These are phyloP conservation scores for Stegostoma tigrinum DNA, from an alignment of 2,113 vertebrate species.

Conservation along the genomic window DNA sequence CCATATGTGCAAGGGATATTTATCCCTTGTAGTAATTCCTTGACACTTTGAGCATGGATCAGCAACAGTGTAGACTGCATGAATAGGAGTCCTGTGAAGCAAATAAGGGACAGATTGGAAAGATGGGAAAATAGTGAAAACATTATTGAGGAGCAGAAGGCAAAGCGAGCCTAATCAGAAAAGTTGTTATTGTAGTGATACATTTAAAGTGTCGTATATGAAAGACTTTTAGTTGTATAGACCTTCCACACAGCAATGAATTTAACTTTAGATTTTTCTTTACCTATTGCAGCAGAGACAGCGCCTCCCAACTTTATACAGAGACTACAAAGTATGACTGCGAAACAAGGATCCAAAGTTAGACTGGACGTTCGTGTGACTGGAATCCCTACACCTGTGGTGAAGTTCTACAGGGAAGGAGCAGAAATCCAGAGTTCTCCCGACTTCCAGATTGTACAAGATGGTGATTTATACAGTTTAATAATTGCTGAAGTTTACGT, in stretches of 20 bases:
- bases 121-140: background rate
- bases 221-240: background rate
- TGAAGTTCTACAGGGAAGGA: slow-evolving; percentile 96
- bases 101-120: background rate
- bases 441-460: slow-evolving; percentile 90
- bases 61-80: background rate
- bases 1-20: background rate
- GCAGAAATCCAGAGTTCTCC: slow-evolving; percentile 96
- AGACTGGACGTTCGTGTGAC: slow-evolving; percentile 83
- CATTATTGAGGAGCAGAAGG: background rate
- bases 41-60: background rate
- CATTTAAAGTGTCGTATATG: background rate
- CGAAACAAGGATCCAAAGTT: slow-evolving; percentile 90
- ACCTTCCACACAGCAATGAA: background rate
- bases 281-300: slow-evolving; percentile 68
- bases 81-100: background rate
- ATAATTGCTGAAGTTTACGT: slow-evolving; percentile 87
- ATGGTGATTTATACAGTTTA: slow-evolving; percentile 89
- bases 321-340: slow-evolving; percentile 86
- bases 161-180: background rate
- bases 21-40: no score
- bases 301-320: slow-evolving; percentile 87
- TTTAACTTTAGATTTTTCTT: background rate
- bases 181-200: background rate
- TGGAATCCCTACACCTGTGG: slow-evolving; percentile 92